These are phyloP conservation scores for Anthoscopus minutus DNA, from an alignment of 2,113 vertebrate species.

Conservation along the genomic window DNA sequence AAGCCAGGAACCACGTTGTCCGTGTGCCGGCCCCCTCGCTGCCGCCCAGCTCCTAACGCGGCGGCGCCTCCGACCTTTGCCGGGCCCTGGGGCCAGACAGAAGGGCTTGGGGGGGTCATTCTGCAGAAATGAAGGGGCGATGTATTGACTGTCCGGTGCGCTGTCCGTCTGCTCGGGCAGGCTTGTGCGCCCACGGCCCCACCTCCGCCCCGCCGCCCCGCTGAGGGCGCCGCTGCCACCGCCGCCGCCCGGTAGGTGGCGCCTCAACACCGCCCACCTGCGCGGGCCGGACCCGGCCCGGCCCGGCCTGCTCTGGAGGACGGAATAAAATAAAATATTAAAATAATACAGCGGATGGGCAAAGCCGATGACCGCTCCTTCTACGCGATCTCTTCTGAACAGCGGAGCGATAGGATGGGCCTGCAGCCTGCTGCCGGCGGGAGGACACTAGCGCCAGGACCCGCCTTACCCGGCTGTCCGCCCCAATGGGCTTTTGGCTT, in stretches of 20 bases:
- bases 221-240: background rate
- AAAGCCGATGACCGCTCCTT: background rate
- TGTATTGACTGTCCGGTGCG: rapidly evolving
- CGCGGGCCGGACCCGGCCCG: background rate
- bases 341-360: background rate
- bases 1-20: background rate
- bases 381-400: too few relatives aligned
- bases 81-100: background rate
- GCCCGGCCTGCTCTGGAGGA: background rate
- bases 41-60: background rate
- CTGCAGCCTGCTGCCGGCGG: background rate
- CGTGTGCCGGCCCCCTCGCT: background rate
- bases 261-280: conserved; percentile 72
- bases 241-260: conserved; percentile 68
- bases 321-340: background rate
- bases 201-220: background rate
- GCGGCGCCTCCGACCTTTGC: background rate
- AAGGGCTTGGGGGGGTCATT: background rate
- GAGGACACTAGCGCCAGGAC: rapidly evolving
- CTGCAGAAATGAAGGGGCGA: background rate
- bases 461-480: rapidly evolving
- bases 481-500: rapidly evolving
- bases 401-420: background rate
- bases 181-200: background rate
- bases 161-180: background rate